Percentiles rank a stretch among this genome's conserved stretches.
Conservation (phyloP, 2,113 vertebrate genomes). For the Nasalis larvatus region DNA sequence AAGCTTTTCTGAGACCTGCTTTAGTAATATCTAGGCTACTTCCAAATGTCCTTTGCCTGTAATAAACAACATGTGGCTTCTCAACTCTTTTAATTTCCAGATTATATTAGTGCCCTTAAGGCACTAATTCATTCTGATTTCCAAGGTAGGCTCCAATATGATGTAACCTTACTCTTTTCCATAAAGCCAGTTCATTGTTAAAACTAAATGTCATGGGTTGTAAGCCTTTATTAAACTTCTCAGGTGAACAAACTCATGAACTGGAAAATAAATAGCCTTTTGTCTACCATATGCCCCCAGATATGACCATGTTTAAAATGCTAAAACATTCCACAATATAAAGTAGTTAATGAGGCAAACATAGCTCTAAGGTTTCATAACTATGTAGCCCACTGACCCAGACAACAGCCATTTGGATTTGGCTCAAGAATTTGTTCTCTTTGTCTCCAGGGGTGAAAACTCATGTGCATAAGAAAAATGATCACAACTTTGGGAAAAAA, state of each 20-base stretch:
- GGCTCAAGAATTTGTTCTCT: neutral
- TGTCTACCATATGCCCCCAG: neutral
- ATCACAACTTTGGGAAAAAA: neutral
- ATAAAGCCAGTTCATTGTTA: neutral
- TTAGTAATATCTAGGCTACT: neutral
- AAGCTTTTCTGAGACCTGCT: neutral
- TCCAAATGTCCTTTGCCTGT: neutral
- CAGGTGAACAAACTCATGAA: constrained; percentile 5
- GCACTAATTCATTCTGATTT: constrained; percentile 35
- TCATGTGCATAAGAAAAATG: neutral
- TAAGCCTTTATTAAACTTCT: neutral
- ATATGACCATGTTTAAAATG: neutral
- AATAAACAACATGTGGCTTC: neutral
- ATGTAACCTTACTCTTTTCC: constrained; percentile 3
- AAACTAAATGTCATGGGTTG: constrained; percentile 28
- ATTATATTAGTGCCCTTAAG: neutral
- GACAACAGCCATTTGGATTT: neutral
- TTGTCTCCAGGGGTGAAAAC: neutral
- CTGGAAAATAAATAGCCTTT: neutral
- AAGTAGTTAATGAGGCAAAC: neutral
- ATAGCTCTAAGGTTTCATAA: neutral
- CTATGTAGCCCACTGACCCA: neutral
- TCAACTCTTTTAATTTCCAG: neutral
- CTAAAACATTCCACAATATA: neutral
- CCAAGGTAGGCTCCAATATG: neutral